Conservation (phyloP, 2,113 vertebrate species). For the Crotalus viridis region DNA sequence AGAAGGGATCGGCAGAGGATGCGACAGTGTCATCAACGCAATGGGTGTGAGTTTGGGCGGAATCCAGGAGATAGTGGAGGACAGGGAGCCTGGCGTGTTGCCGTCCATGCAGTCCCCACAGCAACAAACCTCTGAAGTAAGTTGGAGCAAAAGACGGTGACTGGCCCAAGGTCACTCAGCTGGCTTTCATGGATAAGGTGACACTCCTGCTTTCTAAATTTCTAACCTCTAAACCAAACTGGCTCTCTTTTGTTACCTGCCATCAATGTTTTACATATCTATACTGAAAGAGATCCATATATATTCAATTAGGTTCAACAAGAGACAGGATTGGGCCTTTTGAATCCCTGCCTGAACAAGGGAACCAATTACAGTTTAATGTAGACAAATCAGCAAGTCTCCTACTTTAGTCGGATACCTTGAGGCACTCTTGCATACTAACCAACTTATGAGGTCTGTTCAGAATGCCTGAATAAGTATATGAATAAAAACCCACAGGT, state of each 20-base stretch:
- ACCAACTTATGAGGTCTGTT: background rate
- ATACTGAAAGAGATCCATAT: constrained; percentile 19
- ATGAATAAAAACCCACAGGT: background rate
- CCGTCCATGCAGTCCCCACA: background rate
- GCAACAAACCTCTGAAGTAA: background rate
- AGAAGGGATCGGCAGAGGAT: background rate
- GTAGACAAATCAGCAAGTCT: background rate
- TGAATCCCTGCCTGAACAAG: constrained; percentile 33
- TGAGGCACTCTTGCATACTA: background rate
- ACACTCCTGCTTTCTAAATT: background rate
- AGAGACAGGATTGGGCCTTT: constrained; percentile 32
- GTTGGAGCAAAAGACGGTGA: background rate
- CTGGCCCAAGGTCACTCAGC: background rate
- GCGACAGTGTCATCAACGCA: background rate
- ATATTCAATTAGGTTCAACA: constrained; percentile 57
- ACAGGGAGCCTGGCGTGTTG: background rate
- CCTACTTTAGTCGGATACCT: constrained; percentile 10
- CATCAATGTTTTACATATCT: constrained; percentile 28
- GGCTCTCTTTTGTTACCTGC: background rate
- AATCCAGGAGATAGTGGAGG: background rate
- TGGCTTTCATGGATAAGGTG: background rate
- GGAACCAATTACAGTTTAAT: background rate
- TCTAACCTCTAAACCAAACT: background rate
- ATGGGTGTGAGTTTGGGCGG: background rate
- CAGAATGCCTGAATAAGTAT: background rate